Conservation (phyloP, 92 coral and sea anemone genomes). For the Zoanthus sansibaricus region DNA sequence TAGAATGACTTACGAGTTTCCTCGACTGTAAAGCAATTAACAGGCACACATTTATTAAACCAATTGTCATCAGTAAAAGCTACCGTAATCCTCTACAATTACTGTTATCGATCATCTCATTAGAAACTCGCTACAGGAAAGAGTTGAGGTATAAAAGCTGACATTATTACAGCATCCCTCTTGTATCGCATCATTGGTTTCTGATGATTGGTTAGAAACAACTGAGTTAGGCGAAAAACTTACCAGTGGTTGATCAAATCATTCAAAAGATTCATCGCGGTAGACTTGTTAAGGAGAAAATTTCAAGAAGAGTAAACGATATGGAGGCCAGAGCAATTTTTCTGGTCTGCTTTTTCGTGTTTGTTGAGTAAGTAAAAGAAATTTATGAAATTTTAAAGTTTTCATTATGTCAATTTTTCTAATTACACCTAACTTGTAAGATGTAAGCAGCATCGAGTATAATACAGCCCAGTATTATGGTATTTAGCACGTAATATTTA, state of each 20-base stretch:
- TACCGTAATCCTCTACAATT: constrained; percentile 47
- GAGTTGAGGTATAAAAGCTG: constrained; percentile 35
- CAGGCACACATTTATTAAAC: constrained; percentile 52
- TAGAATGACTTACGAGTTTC: constrained; percentile 35
- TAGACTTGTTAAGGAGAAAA: constrained; percentile 39
- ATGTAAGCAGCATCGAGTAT: not conserved
- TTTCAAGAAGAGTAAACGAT: not conserved
- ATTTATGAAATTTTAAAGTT: not conserved
- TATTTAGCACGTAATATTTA: not conserved
- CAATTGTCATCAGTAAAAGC: constrained; percentile 54
- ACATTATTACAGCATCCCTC: constrained; percentile 15
- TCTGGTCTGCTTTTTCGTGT: constrained; percentile 14
- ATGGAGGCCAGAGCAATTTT: constrained; percentile 20
- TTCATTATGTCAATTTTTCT: not conserved
- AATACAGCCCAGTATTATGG: not conserved
- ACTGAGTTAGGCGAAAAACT: constrained; percentile 12
- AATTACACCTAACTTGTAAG: constrained; percentile 1
- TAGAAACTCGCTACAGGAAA: constrained; percentile 45
- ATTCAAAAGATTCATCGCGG: constrained; percentile 42
- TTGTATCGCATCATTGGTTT: constrained; percentile 22
- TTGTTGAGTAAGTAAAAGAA: constrained; percentile 19
- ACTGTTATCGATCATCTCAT: constrained; percentile 56
- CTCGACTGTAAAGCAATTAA: constrained; percentile 36
- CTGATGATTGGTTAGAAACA: constrained; percentile 32
- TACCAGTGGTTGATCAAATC: constrained; percentile 46